A percentile compares a stretch with the other conserved stretches of the same genome.
Evolutionary conservation across 2,797 vertebrate genomes (phyloP).

Genomic region (Percopsis omiscomaycus): DNA sequence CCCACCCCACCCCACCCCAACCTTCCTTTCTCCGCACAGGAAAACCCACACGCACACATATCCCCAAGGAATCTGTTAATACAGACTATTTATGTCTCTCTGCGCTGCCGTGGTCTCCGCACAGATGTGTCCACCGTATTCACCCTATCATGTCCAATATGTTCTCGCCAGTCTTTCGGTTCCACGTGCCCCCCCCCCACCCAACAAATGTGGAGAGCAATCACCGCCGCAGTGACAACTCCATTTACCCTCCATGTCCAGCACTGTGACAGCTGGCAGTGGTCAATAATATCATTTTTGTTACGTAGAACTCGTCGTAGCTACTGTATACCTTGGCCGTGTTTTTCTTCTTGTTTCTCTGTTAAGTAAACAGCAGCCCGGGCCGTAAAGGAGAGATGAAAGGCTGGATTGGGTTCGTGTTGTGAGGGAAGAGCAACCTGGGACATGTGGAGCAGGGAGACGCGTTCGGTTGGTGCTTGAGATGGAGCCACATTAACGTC

Average conservation of each 20-base stretch:
- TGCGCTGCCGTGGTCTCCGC: constrained; percentile 30
- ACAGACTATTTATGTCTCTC: constrained; percentile 42
- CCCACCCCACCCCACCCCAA: too few relatives aligned
- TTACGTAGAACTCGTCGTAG: constrained; percentile 38
- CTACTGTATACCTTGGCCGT: constrained; percentile 14
- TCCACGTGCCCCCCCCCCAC: constrained; percentile 26
- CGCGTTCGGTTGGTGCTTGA: constrained; percentile 46
- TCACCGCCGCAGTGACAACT: constrained; percentile 46
- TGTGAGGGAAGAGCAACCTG: background rate
- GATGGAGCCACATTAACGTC: constrained; percentile 57
- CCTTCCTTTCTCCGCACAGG: too few relatives aligned
- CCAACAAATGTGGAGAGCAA: constrained; percentile 50
- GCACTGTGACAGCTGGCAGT: constrained; percentile 41
- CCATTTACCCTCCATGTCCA: constrained; percentile 49
- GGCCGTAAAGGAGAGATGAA: background rate
- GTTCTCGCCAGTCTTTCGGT: constrained; percentile 22
- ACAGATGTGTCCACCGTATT: constrained; percentile 46
- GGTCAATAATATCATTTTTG: constrained; percentile 46
- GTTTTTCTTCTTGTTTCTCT: constrained; percentile 8
- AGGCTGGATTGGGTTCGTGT: background rate
- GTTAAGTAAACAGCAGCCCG: constrained; percentile 16
- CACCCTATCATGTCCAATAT: constrained; percentile 39
- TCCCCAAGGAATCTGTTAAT: constrained; percentile 31
- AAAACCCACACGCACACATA: background rate
- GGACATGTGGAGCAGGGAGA: constrained; percentile 23